Base-by-base conservation (phyloP, 2,888 invertebrate genomes). In the Hirtodrosophila trivittata region DNA sequence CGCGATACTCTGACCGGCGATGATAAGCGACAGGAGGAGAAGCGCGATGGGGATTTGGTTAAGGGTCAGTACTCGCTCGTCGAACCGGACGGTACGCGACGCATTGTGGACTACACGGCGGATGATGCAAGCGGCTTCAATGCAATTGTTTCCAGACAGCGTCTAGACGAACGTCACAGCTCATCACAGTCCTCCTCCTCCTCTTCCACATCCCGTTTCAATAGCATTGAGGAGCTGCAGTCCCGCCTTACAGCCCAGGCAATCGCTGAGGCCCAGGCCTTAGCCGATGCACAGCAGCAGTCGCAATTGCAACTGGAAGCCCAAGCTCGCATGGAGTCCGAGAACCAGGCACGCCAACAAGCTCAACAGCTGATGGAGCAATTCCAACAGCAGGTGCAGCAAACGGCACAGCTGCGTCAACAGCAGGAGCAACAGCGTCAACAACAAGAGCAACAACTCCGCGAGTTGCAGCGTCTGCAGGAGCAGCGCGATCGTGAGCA, bases 261-360 rank as follows among this genome's bases (percentile, higher is more conserved):
- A 12, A 81, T 89, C 26, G 89, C 89, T 18, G 89, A 90, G 10
- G 89, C 89, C 1, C 89, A 88, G 38, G 87, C 84, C 1, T 75
- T 88, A 7, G 86, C 85, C 7, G 88, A 87, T 9, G 85, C 86
- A 0, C 87, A 87, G 46, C 80, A 84, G 1, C 88, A 87, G 14
- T 77, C 81, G 3, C 89, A 88, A 3, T 63, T 89, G 60, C 91
- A 92, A 78, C 89, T 91, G 83, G 92, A 92, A 91, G 91, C 91
- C 89, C 92, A 91, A 91, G 92, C 92, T 89, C 92, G 92, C 88
- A 91, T 91, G 88, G 93, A 92, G 89, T 92, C 92, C 89, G 92
- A 91, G 75, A 92, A 92, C 89, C 92, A 92, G 89, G 92, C 89
- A 1, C 87, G 89, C 1, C 83, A 71, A 3, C 89, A 88, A 50